Evolutionary conservation across 1,140 invertebrate genomes (phyloP).

Genomic region (Venturia canescens): DNA sequence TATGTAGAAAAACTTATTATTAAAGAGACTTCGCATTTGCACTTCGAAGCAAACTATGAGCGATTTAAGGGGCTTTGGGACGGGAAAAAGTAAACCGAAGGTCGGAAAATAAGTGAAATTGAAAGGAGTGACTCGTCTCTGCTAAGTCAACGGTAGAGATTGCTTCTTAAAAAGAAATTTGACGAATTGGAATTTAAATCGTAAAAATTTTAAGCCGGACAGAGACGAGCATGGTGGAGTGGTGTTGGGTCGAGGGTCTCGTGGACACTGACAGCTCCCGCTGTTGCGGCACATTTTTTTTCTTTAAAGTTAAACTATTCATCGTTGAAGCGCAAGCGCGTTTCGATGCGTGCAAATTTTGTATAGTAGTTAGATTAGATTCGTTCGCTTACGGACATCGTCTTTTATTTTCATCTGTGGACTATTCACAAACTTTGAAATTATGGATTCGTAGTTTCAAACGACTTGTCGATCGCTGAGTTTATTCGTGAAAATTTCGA

Average conservation of each 20-base stretch:
- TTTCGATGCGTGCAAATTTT: not conserved
- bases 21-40: not conserved
- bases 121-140: not conserved
- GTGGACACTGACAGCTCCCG: constrained; percentile 60
- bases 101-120: not conserved
- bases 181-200: not conserved
- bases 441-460: not conserved
- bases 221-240: constrained; percentile 21
- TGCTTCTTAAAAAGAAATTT: not conserved
- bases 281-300: constrained; percentile 56
- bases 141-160: too few species aligned
- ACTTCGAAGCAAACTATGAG: not conserved
- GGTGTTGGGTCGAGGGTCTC: constrained; percentile 54
- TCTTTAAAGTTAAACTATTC: constrained; percentile 34
- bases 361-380: not conserved
- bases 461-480: not conserved
- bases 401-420: not conserved
- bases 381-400: not conserved
- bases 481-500: too few species aligned
- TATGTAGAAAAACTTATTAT: not conserved
- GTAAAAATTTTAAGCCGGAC: constrained; percentile 7
- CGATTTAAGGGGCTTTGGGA: not conserved
- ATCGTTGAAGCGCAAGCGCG: constrained; percentile 42
- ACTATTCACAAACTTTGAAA: not conserved
- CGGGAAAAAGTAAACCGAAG: not conserved